phyloP scores from a whole-genome alignment of 1,140 invertebrate species.

The Calliopsis andreniformis region DNA sequence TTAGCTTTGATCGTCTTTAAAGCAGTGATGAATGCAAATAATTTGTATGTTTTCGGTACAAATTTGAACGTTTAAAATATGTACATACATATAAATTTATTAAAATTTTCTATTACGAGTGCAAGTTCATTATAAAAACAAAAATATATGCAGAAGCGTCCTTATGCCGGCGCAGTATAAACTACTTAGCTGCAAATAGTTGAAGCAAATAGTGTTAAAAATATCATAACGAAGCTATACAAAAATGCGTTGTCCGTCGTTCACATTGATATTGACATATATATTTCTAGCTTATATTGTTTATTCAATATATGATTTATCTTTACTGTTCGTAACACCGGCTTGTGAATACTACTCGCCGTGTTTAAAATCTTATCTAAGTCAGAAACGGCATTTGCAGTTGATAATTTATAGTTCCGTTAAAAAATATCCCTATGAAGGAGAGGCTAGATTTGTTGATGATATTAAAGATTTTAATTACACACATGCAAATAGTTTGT shows the following conservation, averaged over 20 bases:
- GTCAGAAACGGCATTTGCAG: conserved; percentile 82
- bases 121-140: too few species aligned
- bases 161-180: too few species aligned
- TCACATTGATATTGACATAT: conserved; percentile 83
- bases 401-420: conserved; percentile 84
- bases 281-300: conserved; percentile 87
- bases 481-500: conserved; percentile 69
- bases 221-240: not conserved
- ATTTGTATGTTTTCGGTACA: too few species aligned
- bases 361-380: conserved; percentile 84
- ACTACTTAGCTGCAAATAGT: too few species aligned
- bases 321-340: conserved; percentile 87
- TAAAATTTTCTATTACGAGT: too few species aligned
- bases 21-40: too few species aligned
- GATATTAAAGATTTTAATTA: conserved; percentile 82
- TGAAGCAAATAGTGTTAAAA: too few species aligned
- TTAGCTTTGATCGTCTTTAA: too few species aligned
- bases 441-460: conserved; percentile 74
- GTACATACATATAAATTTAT: too few species aligned
- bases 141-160: too few species aligned
- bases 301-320: conserved; percentile 88
- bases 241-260: conserved; percentile 76
- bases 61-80: too few species aligned
- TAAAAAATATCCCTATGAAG: conserved; percentile 77
- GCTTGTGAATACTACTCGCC: conserved; percentile 83